Percentiles rank a stretch among this genome's conserved stretches.
These are phyloP conservation scores for Suncus etruscus DNA, from an alignment of 2,113 vertebrate species.

Conservation along the genomic window DNA sequence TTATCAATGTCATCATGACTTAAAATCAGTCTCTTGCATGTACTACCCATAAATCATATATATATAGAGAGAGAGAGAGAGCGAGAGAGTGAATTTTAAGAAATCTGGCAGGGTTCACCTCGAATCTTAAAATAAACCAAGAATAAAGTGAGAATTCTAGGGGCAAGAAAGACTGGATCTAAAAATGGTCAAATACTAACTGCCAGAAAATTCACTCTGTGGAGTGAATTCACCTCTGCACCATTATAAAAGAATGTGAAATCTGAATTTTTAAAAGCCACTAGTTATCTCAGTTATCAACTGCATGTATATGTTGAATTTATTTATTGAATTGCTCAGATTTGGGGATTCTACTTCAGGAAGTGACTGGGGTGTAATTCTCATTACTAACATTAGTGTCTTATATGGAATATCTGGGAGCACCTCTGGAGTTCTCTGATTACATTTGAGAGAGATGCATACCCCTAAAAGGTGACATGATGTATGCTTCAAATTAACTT, in stretches of 20 bases:
- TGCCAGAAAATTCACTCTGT: background rate
- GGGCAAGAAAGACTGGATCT: background rate
- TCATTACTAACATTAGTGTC: background rate
- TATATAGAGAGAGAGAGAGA: no score
- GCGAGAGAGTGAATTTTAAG: conserved; percentile 19
- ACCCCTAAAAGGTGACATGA: no score
- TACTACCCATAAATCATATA: background rate
- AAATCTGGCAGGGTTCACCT: background rate
- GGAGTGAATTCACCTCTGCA: rapidly evolving
- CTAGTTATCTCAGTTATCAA: background rate
- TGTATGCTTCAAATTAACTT: no score
- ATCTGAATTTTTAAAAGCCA: background rate
- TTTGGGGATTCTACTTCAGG: background rate
- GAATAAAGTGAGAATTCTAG: background rate
- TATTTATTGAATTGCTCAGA: background rate
- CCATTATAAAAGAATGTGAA: background rate
- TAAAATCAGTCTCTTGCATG: background rate
- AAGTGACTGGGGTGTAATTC: background rate
- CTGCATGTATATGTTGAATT: background rate
- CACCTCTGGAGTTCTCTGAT: no score
- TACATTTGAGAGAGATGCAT: no score
- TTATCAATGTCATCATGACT: background rate
- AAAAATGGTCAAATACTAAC: background rate
- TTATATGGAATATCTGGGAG: no score
- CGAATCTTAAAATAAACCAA: background rate